Conservation (phyloP, 2,797 vertebrate species). For the Megaceryle alcyon region DNA sequence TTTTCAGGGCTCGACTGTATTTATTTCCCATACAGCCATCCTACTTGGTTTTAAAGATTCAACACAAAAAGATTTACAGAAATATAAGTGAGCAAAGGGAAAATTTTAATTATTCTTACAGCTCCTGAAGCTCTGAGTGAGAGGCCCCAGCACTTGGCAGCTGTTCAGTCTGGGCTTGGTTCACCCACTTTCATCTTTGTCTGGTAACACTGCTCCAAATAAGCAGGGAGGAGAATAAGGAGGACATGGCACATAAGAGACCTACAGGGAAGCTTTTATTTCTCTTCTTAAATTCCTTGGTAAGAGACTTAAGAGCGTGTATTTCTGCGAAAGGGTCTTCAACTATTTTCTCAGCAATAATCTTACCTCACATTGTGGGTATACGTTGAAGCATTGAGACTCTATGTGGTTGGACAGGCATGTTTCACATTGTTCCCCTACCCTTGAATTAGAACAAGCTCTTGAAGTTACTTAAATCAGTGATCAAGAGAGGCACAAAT, state of each 20-base stretch:
- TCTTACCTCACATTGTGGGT: background rate
- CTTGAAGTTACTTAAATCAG: background rate
- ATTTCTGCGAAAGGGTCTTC: background rate
- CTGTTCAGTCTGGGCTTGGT: conserved; percentile 3
- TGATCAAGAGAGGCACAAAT: background rate
- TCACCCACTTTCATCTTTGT: conserved; percentile 2
- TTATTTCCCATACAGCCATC: background rate
- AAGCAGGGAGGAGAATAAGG: background rate
- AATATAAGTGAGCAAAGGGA: background rate
- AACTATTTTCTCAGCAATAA: background rate
- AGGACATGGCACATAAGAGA: background rate
- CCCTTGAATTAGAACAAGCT: background rate
- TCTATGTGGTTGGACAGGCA: background rate
- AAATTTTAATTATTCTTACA: conserved; percentile 14
- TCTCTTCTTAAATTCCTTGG: background rate
- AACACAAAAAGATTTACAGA: background rate
- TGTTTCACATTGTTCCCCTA: background rate
- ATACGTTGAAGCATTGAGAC: background rate
- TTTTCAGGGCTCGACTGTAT: background rate
- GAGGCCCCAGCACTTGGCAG: background rate
- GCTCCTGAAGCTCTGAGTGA: background rate
- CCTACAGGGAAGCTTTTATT: background rate
- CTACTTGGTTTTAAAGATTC: conserved; percentile 9
- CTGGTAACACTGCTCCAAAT: conserved; percentile 15
- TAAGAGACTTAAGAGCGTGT: background rate